Conservation (phyloP, 2,797 vertebrate genomes). For the Scyliorhinus canicula region DNA sequence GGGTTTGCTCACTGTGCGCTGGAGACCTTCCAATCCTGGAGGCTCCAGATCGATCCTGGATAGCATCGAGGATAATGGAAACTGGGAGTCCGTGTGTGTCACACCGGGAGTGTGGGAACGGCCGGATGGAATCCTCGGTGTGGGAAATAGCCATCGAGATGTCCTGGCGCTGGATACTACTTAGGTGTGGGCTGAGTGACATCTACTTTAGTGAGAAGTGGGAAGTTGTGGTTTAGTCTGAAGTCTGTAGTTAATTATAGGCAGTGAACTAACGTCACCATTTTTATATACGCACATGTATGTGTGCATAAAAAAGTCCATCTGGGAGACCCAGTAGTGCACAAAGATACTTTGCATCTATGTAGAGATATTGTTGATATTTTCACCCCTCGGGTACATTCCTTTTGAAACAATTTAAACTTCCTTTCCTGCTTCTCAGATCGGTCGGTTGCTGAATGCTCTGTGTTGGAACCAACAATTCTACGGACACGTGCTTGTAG, state of each 20-base stretch:
- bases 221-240: background rate
- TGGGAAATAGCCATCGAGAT: background rate
- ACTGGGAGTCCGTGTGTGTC: background rate
- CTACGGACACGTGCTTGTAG: too few species aligned
- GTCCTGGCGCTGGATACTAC: background rate
- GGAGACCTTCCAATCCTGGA: too few species aligned
- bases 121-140: background rate
- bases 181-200: background rate
- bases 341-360: background rate
- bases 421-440: background rate
- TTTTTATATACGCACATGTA: too few species aligned
- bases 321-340: background rate
- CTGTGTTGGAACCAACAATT: too few species aligned
- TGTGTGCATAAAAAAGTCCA: background rate
- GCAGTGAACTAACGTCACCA: background rate
- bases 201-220: background rate
- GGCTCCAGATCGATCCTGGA: background rate
- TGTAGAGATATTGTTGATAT: background rate
- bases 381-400: too few species aligned
- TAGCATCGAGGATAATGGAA: too few species aligned
- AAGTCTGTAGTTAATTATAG: background rate
- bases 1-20: too few species aligned
- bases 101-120: too few species aligned
- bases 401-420: background rate
- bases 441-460: background rate